These are phyloP conservation scores for Drosophila rhopaloa DNA, from an alignment of 1,140 invertebrate species.

Conservation along the genomic window DNA sequence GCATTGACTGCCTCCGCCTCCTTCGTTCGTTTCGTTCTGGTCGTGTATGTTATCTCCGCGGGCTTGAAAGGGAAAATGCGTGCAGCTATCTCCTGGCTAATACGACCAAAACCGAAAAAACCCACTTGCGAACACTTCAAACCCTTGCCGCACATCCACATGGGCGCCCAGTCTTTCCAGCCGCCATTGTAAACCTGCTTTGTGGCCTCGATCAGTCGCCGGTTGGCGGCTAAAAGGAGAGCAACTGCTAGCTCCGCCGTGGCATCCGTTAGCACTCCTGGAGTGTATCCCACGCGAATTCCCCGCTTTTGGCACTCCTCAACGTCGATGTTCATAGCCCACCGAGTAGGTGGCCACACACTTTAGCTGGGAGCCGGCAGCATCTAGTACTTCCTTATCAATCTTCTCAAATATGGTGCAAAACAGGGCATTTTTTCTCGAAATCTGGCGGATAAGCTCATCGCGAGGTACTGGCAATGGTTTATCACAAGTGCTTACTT, in stretches of 20 bases:
- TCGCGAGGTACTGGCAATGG: constrained; percentile 88
- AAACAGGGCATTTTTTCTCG: constrained; percentile 90
- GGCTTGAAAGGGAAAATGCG: constrained; percentile 91
- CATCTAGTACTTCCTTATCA: constrained; percentile 90
- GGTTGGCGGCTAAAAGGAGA: constrained; percentile 70
- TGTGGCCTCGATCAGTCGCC: constrained; percentile 93
- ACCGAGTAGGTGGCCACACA: constrained; percentile 96
- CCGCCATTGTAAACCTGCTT: constrained; percentile 90
- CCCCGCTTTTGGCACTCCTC: constrained; percentile 88
- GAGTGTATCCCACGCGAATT: constrained; percentile 94
- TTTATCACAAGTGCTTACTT: constrained; percentile 89
- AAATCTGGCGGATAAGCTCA: constrained; percentile 88
- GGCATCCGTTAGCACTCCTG: constrained; percentile 95
- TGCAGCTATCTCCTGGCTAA: constrained; percentile 90
- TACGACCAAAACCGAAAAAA: constrained; percentile 94
- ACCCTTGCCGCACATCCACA: constrained; percentile 95
- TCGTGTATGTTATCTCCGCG: constrained; percentile 90
- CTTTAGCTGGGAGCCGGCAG: constrained; percentile 90
- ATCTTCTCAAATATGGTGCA: constrained; percentile 95
- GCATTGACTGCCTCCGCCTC: constrained; percentile 88
- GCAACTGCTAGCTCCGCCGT: constrained; percentile 94
- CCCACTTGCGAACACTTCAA: constrained; percentile 93
- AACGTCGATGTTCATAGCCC: constrained; percentile 91
- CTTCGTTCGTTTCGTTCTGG: constrained; percentile 87
- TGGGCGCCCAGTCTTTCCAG: constrained; percentile 94